Conservation (phyloP, 2,113 vertebrate species). For the Balaenoptera acutorostrata region DNA sequence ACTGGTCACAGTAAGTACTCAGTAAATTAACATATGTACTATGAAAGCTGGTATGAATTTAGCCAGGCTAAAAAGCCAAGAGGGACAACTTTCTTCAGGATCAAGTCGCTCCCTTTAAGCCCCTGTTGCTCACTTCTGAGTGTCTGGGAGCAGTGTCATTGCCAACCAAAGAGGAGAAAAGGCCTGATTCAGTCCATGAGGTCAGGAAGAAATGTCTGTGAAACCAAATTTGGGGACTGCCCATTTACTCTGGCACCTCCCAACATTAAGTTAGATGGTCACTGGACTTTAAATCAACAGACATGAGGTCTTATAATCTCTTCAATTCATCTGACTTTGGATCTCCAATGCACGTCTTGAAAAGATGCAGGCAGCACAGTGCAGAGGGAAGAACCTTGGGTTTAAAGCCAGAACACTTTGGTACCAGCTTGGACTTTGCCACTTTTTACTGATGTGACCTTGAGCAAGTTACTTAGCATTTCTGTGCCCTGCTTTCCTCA, state of each 20-base stretch:
- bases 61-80: neutral
- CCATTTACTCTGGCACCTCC: neutral
- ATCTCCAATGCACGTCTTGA: neutral
- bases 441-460: neutral
- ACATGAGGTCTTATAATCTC: neutral
- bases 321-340: neutral
- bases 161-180: neutral
- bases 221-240: neutral
- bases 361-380: neutral
- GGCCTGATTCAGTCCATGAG: neutral
- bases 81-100: neutral
- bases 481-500: neutral
- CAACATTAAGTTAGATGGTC: neutral
- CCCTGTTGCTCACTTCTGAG: neutral
- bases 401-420: neutral
- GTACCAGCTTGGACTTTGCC: neutral
- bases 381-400: neutral
- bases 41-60: neutral
- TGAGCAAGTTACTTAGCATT: constrained; percentile 2
- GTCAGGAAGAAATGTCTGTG: neutral
- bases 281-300: neutral
- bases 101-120: neutral
- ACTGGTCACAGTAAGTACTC: neutral
- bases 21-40: neutral
- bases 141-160: neutral